Conservation (phyloP, 2,113 vertebrate genomes). For the Psettodes erumei region DNA sequence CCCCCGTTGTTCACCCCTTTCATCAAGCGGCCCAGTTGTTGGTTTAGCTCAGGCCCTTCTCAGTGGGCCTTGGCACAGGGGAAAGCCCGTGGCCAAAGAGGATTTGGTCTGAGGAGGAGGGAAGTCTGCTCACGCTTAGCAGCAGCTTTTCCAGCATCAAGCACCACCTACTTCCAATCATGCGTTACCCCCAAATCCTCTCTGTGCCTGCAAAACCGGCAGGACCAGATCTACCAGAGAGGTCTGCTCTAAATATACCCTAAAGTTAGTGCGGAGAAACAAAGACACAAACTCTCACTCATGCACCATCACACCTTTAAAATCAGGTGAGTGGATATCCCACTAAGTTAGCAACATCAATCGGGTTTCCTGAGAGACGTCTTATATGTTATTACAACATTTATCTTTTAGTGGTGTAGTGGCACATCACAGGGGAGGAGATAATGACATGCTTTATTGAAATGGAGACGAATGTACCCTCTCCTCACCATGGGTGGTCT, state of each 20-base stretch:
- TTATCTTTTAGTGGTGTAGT: conserved; percentile 65
- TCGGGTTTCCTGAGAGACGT: conserved; percentile 42
- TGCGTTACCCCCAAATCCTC: conserved; percentile 60
- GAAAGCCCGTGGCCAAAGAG: conserved; percentile 65
- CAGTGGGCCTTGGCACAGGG: conserved; percentile 75
- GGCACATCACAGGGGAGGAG: conserved; percentile 69
- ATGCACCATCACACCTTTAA: conserved; percentile 21
- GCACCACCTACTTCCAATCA: conserved; percentile 70
- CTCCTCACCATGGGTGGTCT: conserved; percentile 79
- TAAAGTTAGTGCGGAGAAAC: not conserved
- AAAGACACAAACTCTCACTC: conserved; percentile 34
- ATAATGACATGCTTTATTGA: conserved; percentile 80
- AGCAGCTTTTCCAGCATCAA: conserved; percentile 65
- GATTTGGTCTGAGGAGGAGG: conserved; percentile 68
- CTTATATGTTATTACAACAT: conserved; percentile 60
- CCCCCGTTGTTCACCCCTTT: conserved; percentile 71
- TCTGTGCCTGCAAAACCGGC: conserved; percentile 50
- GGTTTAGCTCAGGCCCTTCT: conserved; percentile 78
- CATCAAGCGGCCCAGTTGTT: conserved; percentile 80
- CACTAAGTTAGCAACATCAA: conserved; percentile 45
- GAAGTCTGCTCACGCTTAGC: conserved; percentile 53
- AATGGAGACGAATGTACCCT: conserved; percentile 68
- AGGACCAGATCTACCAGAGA: conserved; percentile 30
- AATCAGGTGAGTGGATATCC: conserved; percentile 19
- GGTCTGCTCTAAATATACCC: conserved; percentile 51